Base-by-base conservation (phyloP, 1,140 invertebrate species). In the Dreissena rostriformis region DNA sequence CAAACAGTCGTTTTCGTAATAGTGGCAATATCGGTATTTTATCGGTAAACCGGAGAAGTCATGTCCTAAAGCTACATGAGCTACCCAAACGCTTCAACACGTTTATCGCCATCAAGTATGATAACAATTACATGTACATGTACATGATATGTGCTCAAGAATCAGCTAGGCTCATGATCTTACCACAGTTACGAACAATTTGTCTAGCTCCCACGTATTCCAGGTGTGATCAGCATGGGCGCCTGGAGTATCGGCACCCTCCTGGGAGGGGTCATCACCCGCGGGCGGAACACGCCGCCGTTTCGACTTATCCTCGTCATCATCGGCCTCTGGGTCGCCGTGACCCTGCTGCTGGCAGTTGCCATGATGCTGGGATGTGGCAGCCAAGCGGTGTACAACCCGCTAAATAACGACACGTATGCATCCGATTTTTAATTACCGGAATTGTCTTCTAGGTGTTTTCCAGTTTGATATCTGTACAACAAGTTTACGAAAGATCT, bases 351-450 rank as follows among this genome's bases (percentile, higher is more conserved):
- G 2, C 49, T 71, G 12, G 28, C 28, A 11, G 24, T 73, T 5
- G 65, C 70, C 1, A 83, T 86, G 19, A 61, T 87, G 2, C 70
- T 87, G 22, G 87, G 87, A 4, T 89, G 87, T 84, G 76, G 79
- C 1, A 84, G 85, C 26, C 87, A 86, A 14, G 26, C 28, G 8
- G 75, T 88, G 0, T 39, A 77, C 72, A 86, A 86, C 76, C 63
- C 74, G 61, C 86, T 85, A 15, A 75, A 78, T 55, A 85, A 24
- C 71, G 72, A 72, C 7, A 66, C 29, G 67, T 71, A 84, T 24
- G 74, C 22, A 24, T 55, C 4, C 39, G 39, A 39, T n/a, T 17
- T 22, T 0, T 5, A 12, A n/a, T 66, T 65, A 65, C 26, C n/a
- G n/a, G n/a, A 24, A 65, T 65, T 65, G 26, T 66, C n/a, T n/a